Base-by-base conservation (phyloP, 2,797 vertebrate genomes). In the Okamejei kenojei region DNA sequence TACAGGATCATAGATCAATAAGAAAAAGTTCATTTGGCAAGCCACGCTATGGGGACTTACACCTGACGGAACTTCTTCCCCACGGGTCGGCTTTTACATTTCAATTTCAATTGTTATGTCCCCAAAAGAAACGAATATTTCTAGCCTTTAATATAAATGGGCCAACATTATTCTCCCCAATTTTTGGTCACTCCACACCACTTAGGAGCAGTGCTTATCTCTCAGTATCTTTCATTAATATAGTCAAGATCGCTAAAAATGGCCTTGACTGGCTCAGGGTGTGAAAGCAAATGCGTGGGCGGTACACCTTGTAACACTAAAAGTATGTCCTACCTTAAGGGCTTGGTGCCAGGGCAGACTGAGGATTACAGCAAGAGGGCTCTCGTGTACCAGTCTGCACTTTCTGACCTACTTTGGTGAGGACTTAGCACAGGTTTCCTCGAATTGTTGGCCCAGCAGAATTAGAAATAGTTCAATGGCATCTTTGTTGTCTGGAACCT, bases 281-380 rank as follows among this genome's bases (percentile, higher is more conserved):
- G 65, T 68, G 65, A 17, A 17, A 68, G 65, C 65, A 11, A 68
- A 3, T 17, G 65, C 65, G 2, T 68, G 65, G 65, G 5, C n/a
- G 13, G n/a, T 63, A 58, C 2, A 45, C 8, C 45, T 54, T 54
- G 21, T 45, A 82, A 63, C 26, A 63, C 26, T 86, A 58, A 58
- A 58, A 84, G n/a, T 15, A 13, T 86, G 32, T 63, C 10, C 29
- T 61, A 7, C 54, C 15, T n/a, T 63, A 17, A 63, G 82, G 82
- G 82, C 23, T 32, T 1, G 15, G 29, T 17, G 26, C 58, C 58
- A 63, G 23, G 80, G 80, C 38, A 54, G 23, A 82, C 82, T 86
- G 82, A 29, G n/a, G 58, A 32, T 86, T 58, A 86, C 82, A 86
- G 26, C 82, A 86, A 86, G 82, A 86, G 82, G 82, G 82, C 82